Evolutionary conservation across 2,113 vertebrate genomes (phyloP).

Genomic region (Haliaeetus leucogaster): DNA sequence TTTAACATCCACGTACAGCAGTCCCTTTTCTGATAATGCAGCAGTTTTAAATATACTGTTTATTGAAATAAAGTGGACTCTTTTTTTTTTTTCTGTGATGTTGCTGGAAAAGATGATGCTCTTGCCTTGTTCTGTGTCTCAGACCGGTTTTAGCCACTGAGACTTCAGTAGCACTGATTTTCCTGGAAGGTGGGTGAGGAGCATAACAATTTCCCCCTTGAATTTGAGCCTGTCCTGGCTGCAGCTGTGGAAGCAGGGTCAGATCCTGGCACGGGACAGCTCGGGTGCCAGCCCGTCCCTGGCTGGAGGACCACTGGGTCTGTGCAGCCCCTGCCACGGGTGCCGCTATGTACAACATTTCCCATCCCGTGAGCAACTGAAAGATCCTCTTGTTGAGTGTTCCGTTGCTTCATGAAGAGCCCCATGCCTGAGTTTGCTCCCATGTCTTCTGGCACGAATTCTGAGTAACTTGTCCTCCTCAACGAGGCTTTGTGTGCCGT

Average conservation of each 20-base stretch:
- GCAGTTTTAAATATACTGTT: not conserved
- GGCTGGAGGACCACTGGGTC: not conserved
- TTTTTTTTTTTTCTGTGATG: not conserved
- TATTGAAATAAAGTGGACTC: not conserved
- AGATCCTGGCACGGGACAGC: not conserved
- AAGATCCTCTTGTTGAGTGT: not conserved
- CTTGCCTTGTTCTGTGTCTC: not conserved
- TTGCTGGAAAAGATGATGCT: not conserved
- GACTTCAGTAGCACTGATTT: not conserved
- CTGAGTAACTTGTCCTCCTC: not conserved
- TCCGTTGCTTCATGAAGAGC: not conserved
- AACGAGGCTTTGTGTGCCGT: not conserved
- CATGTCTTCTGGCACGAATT: not conserved
- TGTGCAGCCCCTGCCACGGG: not conserved
- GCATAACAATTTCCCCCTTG: not conserved
- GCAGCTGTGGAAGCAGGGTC: not conserved
- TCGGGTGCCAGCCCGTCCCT: not conserved
- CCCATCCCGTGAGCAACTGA: not conserved
- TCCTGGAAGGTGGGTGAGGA: not conserved
- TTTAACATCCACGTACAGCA: slow-evolving; percentile 10
- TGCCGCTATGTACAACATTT: not conserved
- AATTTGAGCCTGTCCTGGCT: not conserved
- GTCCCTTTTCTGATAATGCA: not conserved
- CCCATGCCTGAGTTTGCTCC: not conserved
- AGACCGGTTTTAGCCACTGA: not conserved